Base-by-base conservation (phyloP, 1,140 invertebrate genomes). In the Pachypsylla venusta region DNA sequence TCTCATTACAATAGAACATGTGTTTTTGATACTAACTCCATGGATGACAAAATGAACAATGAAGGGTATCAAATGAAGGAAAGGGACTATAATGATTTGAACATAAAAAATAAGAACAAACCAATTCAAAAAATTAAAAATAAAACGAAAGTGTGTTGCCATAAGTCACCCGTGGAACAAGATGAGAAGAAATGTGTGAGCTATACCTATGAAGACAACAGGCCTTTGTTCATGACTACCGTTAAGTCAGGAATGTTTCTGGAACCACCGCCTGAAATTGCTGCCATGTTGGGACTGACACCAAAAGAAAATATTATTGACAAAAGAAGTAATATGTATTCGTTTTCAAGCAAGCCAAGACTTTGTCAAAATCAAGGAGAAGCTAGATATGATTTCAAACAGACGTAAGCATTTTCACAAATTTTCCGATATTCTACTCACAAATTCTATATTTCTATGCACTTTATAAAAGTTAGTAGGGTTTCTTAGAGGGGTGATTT, bases 211-310 rank as follows among this genome's bases (percentile, higher is more conserved):
- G 42, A 48, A 48, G 42, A 48, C 48, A 27, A 62, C 48, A 53
- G 63, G 58, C 66, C 66, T 2, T 61, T 67, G 60, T 89, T 89
- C 65, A 79, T 87, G 35, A 87, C 85, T 0, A 87, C 84, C 0
- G 85, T 89, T 4, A 84, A 81, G 60, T 80, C 77, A 22, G 85
- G 86, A 1, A 78, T 83, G 63, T 89, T 87, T 66, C 69, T 89
- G 53, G 80, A 83, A 66, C 85, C 86, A 1, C 83, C 85, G 0
- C 80, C 82, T 20, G 81, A 85, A 65, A 72, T 85, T 30, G 82
- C 84, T 0, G 70, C 73, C 16, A 73, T 83, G 1, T 71, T 83
- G 2, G 81, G 81, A 0, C 73, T 83, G 30, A 70, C 76, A 25
- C 68, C 69, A 48, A 67, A 74, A 22, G 42, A 48, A 19, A 48